Evolutionary conservation across 2,113 vertebrate species (phyloP).

Genomic region (Rana temporaria): DNA sequence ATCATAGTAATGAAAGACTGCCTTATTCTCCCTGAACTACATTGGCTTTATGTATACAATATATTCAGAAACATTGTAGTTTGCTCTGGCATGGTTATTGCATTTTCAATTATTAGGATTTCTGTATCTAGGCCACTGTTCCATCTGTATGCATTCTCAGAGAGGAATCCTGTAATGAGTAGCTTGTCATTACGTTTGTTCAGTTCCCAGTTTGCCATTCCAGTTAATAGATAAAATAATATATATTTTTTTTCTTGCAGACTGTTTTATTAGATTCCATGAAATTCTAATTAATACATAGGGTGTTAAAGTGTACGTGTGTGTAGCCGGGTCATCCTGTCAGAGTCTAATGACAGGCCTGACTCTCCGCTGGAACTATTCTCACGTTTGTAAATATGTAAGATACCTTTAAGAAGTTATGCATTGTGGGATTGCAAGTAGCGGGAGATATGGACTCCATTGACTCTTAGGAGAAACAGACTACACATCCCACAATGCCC

Average conservation of each 20-base stretch:
- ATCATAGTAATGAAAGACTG: too few species aligned
- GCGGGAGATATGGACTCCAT: too few species aligned
- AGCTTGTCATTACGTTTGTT: conserved; percentile 22
- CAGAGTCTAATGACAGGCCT: too few species aligned
- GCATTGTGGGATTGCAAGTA: too few species aligned
- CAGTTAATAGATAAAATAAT: conserved; percentile 22
- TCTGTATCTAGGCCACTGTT: conserved; percentile 22
- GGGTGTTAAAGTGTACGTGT: background rate
- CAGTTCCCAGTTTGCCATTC: background rate
- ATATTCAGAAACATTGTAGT: background rate
- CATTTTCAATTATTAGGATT: conserved; percentile 3
- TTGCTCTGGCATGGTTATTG: background rate
- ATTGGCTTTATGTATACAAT: too few species aligned
- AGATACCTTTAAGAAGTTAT: too few species aligned
- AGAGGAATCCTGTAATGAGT: conserved; percentile 6
- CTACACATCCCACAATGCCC: too few species aligned
- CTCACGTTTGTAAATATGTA: too few species aligned
- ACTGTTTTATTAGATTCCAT: background rate
- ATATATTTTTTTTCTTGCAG: conserved; percentile 2
- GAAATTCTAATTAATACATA: conserved; percentile 1
- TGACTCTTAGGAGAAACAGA: too few species aligned
- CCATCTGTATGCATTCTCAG: conserved; percentile 8
- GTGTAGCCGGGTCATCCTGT: too few species aligned
- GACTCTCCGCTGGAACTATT: too few species aligned
- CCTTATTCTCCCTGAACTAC: too few species aligned